phyloP scores from a whole-genome alignment of 92 coral and sea anemone species.

The Paramuricea clavata region DNA sequence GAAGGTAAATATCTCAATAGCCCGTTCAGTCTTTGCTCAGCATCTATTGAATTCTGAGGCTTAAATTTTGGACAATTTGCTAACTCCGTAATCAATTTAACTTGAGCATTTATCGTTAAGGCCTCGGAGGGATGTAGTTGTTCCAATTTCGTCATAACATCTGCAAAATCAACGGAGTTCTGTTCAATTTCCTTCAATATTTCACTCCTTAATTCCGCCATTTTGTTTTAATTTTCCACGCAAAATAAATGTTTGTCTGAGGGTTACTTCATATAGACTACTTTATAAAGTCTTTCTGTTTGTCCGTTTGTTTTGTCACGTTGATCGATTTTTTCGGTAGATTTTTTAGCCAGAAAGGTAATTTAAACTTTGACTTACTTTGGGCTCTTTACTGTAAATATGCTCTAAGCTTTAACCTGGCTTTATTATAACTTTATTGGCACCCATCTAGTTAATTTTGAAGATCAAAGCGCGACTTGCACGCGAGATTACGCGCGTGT shows the following conservation, averaged over 20 bases:
- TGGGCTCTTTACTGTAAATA: no score
- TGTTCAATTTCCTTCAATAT: neutral
- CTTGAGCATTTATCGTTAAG: constrained; percentile 69
- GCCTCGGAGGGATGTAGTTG: neutral
- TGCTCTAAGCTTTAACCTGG: no score
- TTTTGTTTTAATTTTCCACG: constrained; percentile 56
- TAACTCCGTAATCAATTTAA: constrained; percentile 79
- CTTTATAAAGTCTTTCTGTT: no score
- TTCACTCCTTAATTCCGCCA: neutral
- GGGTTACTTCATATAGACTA: no score
- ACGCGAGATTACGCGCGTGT: constrained; percentile 4
- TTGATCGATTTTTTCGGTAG: neutral
- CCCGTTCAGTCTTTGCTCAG: constrained; percentile 92
- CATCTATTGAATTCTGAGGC: constrained; percentile 78
- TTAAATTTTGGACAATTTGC: constrained; percentile 84
- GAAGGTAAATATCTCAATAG: constrained; percentile 86
- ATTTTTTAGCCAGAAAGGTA: no score
- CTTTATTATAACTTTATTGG: no score
- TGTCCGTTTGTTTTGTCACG: no score
- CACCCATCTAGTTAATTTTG: neutral
- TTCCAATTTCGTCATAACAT: constrained; percentile 75
- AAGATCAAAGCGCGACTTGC: neutral
- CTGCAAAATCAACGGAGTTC: constrained; percentile 72
- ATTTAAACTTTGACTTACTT: no score
- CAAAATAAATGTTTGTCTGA: neutral